Evolutionary conservation across 2,113 vertebrate species (phyloP).

Genomic region (Cyanistes caeruleus): DNA sequence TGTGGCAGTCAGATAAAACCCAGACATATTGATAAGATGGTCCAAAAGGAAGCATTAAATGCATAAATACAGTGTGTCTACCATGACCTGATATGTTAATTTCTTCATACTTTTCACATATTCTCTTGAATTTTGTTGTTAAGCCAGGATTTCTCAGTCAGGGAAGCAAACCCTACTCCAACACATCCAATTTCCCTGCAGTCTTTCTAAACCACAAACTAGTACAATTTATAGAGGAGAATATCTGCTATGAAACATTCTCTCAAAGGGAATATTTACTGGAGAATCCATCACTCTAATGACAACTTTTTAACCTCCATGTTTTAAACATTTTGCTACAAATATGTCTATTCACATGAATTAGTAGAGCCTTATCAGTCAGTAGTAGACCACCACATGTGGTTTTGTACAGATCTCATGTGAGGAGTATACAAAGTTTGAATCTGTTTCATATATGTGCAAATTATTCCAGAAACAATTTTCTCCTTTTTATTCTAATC

Average conservation of each 20-base stretch:
- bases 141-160: not conserved
- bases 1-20: not conserved
- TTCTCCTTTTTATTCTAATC: not conserved
- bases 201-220: not conserved
- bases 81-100: not conserved
- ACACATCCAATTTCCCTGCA: not conserved
- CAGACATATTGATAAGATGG: not conserved
- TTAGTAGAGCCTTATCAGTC: not conserved
- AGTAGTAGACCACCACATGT: not conserved
- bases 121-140: not conserved
- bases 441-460: not conserved
- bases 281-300: not conserved
- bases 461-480: not conserved
- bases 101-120: not conserved
- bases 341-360: not conserved
- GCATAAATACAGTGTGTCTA: not conserved
- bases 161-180: not conserved
- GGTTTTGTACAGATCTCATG: not conserved
- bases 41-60: not conserved
- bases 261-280: constrained; percentile 1
- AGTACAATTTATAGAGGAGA: not conserved
- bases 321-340: not conserved
- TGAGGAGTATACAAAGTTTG: not conserved
- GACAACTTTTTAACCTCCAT: not conserved
- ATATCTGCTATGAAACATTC: not conserved